Evolutionary conservation across 1,140 invertebrate species (phyloP).

Genomic region (Bombyx mori): DNA sequence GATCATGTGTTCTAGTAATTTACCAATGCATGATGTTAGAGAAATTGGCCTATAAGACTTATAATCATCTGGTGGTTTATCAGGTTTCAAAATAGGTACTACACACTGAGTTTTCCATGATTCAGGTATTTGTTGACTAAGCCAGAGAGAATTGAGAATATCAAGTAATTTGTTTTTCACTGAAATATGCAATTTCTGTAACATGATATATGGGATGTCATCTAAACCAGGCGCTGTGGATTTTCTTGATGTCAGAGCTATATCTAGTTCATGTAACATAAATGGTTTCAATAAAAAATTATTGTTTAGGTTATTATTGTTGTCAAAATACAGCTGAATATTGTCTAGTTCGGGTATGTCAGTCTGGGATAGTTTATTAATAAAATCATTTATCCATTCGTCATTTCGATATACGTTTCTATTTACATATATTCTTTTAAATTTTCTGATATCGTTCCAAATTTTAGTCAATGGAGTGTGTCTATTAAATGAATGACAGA

Average conservation of each 20-base stretch:
- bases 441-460: neutral
- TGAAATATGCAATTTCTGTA: too few relatives aligned
- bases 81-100: slow-evolving; percentile 4
- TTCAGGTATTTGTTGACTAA: neutral
- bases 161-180: too few relatives aligned
- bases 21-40: slow-evolving; percentile 23
- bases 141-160: too few relatives aligned
- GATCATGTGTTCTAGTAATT: slow-evolving; percentile 21
- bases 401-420: neutral
- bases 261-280: too few relatives aligned
- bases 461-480: neutral
- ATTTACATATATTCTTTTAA: neutral
- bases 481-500: neutral
- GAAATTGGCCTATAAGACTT: slow-evolving; percentile 20
- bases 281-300: too few relatives aligned
- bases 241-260: too few relatives aligned
- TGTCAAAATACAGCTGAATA: too few relatives aligned
- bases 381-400: neutral
- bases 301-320: too few relatives aligned
- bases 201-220: too few relatives aligned
- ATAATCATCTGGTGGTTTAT: slow-evolving; percentile 12
- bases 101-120: slow-evolving; percentile 2
- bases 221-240: too few relatives aligned
- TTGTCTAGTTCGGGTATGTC: too few relatives aligned
- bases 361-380: too few relatives aligned